Evolutionary conservation across 2,113 vertebrate genomes (phyloP), one percentile per base, ranked within the genome.

Genomic region (Solea solea): DNA sequence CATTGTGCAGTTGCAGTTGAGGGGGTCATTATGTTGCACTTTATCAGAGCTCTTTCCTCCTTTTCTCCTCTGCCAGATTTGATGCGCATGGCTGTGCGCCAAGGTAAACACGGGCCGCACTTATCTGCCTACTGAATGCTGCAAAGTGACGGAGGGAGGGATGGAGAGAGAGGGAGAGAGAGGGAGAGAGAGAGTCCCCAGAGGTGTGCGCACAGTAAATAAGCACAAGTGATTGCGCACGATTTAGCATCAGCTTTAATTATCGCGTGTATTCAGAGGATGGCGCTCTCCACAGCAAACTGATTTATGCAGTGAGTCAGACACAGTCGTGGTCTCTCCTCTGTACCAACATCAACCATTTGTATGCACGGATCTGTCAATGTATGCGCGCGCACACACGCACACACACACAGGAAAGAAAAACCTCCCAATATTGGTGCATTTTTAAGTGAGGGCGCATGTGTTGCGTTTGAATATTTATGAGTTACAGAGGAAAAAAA

Each of bases 391-490:
- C 80, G 15, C 49, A 13, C 64, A 16, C 46, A 6, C 34, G 5
- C 34, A 34, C 56, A 66, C 51, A 50, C 72, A 72, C 25, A 74
- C 50, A 76, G 67, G 21, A 72, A 76, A 5, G 16, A 15, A 63
- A 46, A 65, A 58, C 41, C 60, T 21, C 75, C 72, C 64, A 72
- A 77, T 54, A 80, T 83, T 82, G 72, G 67, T 80, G 78, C 70
- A 76, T 84, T 81, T 83, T 75, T 74, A 68, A 88, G 80, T 73
- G 76, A 75, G 78, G 71, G 78, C 68, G 70, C 87, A 84, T 87
- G 84, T 92, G 88, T 85, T 82, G 66, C 9, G 55, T 64, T 87
- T 84, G 89, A 92, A 92, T 93, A 92, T 94, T 85, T 83, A 92
- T 92, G 89, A 92, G 72, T 27, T 15, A 72, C 69, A 69, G 75